Evolutionary conservation across 2,113 vertebrate species (phyloP).

Genomic region (Dasypus novemcinctus): DNA sequence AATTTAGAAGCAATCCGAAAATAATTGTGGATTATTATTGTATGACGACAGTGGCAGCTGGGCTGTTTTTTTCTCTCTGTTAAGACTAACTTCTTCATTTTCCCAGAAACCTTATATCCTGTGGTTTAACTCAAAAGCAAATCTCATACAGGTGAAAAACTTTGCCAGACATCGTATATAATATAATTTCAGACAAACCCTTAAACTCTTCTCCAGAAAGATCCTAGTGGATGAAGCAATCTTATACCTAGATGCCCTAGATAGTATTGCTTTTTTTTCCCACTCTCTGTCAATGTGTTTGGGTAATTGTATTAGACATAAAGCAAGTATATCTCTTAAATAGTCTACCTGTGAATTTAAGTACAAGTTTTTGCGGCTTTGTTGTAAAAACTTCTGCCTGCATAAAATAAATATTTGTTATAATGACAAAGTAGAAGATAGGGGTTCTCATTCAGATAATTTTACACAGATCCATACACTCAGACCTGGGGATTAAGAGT

Average conservation of each 20-base stretch:
- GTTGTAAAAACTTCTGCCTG: slow-evolving; percentile 42
- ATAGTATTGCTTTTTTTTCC: slow-evolving; percentile 65
- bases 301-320: slow-evolving; percentile 28
- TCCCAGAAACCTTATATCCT: slow-evolving; percentile 72
- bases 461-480: neutral
- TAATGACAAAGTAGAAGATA: slow-evolving; percentile 19
- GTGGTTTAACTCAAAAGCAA: slow-evolving; percentile 65
- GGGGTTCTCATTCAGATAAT: neutral
- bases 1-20: slow-evolving; percentile 62
- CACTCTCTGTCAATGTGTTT: slow-evolving; percentile 42
- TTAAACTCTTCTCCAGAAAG: slow-evolving; percentile 60
- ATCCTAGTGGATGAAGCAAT: slow-evolving; percentile 13
- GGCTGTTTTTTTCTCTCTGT: slow-evolving; percentile 49
- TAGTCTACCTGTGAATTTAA: slow-evolving; percentile 36
- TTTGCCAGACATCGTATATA: slow-evolving; percentile 60
- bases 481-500: neutral
- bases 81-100: slow-evolving; percentile 66
- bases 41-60: slow-evolving; percentile 65
- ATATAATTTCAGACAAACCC: slow-evolving; percentile 70
- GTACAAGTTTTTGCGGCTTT: slow-evolving; percentile 53
- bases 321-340: slow-evolving; percentile 46
- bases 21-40: slow-evolving; percentile 76
- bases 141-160: slow-evolving; percentile 71
- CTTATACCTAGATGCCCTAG: slow-evolving; percentile 40
- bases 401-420: slow-evolving; percentile 44